Evolutionary conservation across 2,888 invertebrate genomes (phyloP).

Genomic region (Candidula unifasciata): DNA sequence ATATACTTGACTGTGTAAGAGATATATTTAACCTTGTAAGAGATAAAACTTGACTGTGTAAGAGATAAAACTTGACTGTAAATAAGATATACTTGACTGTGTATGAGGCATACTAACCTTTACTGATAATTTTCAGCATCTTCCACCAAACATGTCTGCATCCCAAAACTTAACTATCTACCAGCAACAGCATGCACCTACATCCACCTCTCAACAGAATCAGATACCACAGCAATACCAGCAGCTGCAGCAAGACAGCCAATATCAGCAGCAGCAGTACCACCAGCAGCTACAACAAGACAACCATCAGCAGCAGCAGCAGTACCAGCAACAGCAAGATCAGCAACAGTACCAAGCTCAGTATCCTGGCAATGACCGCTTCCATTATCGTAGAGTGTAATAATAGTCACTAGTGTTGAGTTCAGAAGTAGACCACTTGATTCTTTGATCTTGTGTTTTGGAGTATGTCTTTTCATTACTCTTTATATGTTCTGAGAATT

Average conservation of each 20-base stretch:
- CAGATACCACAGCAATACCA: conserved; percentile 6
- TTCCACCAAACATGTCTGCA: conserved; percentile 7
- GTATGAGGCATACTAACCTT: background rate
- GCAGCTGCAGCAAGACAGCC: background rate
- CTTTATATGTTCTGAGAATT: background rate
- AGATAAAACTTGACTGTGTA: no score
- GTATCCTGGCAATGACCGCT: background rate
- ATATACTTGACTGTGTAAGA: no score
- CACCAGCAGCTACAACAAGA: background rate
- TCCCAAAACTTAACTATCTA: conserved; percentile 3
- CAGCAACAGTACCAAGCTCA: conserved; percentile 12
- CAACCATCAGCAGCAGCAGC: conserved; percentile 25
- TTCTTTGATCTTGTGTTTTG: background rate
- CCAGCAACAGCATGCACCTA: conserved; percentile 20
- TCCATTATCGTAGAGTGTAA: conserved; percentile 15
- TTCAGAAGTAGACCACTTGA: background rate
- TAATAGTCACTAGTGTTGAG: background rate
- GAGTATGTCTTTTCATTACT: background rate
- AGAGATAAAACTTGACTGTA: no score
- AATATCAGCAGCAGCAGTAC: background rate
- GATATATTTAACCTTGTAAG: no score
- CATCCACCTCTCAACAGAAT: background rate
- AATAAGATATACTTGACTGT: no score
- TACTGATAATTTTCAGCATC: background rate
- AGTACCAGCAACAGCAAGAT: conserved; percentile 25